These are phyloP conservation scores for Phaedon cochleariae DNA, from an alignment of 2,888 invertebrate genomes.

Conservation along the genomic window DNA sequence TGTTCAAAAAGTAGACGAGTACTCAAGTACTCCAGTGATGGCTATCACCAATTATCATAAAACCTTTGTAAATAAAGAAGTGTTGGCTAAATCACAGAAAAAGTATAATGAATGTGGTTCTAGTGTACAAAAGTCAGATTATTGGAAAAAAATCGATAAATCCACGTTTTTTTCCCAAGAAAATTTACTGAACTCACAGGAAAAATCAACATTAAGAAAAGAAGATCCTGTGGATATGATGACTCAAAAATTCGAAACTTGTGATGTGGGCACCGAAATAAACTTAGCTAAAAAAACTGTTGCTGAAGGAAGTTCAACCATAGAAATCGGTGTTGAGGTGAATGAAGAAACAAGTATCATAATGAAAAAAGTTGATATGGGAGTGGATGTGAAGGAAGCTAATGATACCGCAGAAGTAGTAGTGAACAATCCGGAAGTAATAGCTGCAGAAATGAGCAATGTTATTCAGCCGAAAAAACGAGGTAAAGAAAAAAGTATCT, in stretches of 20 bases:
- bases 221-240: neutral
- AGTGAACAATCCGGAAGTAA: neutral
- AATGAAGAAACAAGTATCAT: neutral
- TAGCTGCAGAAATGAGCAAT: neutral
- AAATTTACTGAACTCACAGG: neutral
- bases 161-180: neutral
- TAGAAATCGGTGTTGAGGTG: neutral
- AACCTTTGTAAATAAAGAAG: neutral
- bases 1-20: neutral
- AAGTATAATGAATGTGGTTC: neutral
- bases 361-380: neutral
- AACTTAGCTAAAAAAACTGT: neutral
- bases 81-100: neutral
- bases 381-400: neutral
- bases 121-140: neutral
- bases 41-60: neutral
- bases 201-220: neutral
- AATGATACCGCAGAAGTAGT: neutral
- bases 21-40: no score
- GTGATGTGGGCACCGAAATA: constrained; percentile 9
- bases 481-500: neutral
- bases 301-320: neutral
- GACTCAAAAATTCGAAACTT: neutral
- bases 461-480: neutral
- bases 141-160: neutral